These are phyloP conservation scores for Axis porcinus DNA, from an alignment of 2,113 vertebrate species.

Conservation along the genomic window DNA sequence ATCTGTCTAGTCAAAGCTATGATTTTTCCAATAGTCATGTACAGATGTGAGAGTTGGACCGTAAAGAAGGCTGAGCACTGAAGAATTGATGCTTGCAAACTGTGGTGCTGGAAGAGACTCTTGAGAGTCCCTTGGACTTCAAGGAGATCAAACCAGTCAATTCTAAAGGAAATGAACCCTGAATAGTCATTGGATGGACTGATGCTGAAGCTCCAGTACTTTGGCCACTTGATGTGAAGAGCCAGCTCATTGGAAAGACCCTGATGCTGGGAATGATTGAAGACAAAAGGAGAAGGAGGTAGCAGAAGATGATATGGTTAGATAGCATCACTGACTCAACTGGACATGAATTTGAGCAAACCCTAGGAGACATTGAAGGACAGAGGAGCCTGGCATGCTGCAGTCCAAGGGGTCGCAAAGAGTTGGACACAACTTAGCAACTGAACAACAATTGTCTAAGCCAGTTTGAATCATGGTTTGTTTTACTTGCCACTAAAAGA, in stretches of 20 bases:
- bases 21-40: neutral
- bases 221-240: neutral
- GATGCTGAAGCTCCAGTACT: neutral
- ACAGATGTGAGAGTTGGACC: neutral
- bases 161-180: neutral
- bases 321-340: neutral
- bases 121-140: neutral
- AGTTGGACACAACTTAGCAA: neutral
- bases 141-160: neutral
- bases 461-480: neutral
- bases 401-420: neutral
- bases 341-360: neutral
- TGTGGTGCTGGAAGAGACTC: neutral
- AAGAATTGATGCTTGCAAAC: neutral
- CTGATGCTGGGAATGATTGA: neutral
- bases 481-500: slow-evolving; percentile 11
- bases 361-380: neutral
- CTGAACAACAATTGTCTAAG: neutral
- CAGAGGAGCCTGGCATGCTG: neutral
- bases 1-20: neutral
- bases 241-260: neutral
- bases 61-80: neutral
- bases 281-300: neutral
- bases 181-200: neutral
- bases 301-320: neutral